Evolutionary conservation across 2,888 invertebrate genomes (phyloP).

Genomic region (Liodrosophila aerea): DNA sequence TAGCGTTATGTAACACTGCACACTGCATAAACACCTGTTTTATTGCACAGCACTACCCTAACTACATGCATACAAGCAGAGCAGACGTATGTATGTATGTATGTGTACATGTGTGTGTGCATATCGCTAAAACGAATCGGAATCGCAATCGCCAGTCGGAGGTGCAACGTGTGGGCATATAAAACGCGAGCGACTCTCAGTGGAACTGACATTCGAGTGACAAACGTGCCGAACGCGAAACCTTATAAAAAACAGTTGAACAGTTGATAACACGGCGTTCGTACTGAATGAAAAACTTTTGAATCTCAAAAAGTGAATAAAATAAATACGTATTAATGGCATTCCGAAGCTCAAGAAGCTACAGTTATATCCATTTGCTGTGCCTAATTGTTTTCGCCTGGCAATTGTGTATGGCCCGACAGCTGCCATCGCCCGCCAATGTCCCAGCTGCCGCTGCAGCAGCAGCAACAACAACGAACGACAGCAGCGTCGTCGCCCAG

Average conservation of each 20-base stretch:
- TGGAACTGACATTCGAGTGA: conserved; percentile 28
- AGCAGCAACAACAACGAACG: conserved; percentile 39
- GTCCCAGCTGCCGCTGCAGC: conserved; percentile 42
- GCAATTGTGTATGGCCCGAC: conserved; percentile 46
- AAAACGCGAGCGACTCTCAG: conserved; percentile 35
- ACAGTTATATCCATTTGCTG: conserved; percentile 31
- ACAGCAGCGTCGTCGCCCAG: conserved; percentile 20
- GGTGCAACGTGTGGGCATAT: conserved; percentile 39
- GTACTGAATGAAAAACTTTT: conserved; percentile 34
- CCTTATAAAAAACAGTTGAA: conserved; percentile 29
- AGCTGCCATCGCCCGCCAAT: conserved; percentile 55
- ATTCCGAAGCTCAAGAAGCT: conserved; percentile 9
- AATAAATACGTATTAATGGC: conserved; percentile 32
- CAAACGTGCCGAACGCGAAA: conserved; percentile 39
- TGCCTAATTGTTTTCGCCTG: conserved; percentile 35
- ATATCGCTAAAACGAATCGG: conserved; percentile 13
- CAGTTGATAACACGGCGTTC: too few species aligned
- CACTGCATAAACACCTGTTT: conserved; percentile 23
- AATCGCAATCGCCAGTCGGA: conserved; percentile 27
- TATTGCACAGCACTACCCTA: conserved; percentile 29
- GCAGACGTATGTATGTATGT: neutral
- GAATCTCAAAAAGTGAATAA: neutral
- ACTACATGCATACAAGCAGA: conserved; percentile 1
- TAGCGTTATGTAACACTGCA: neutral
- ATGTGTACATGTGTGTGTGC: neutral